Evolutionary conservation across 2,888 invertebrate species (phyloP).

Genomic region (Brachypalpus laphriformis): DNA sequence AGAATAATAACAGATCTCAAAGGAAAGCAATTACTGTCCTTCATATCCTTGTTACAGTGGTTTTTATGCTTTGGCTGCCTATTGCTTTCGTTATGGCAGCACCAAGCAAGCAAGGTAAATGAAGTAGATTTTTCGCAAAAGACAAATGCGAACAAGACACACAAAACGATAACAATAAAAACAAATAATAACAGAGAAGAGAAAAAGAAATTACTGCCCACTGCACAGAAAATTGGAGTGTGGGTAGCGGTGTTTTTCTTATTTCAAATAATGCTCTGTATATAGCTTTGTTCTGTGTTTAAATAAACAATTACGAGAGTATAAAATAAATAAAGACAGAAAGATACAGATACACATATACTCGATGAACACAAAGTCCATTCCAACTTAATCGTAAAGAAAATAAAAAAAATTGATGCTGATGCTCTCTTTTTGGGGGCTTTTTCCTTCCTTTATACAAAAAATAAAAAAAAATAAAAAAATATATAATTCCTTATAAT

Average conservation of each 20-base stretch:
- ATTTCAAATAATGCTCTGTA: constrained; percentile 10
- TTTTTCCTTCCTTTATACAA: not conserved
- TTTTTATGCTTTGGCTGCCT: constrained; percentile 24
- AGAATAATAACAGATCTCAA: constrained; percentile 22
- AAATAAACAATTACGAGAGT: constrained; percentile 63
- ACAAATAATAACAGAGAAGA: constrained; percentile 16
- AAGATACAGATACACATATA: not conserved
- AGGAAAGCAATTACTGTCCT: constrained; percentile 65
- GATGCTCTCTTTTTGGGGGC: not conserved
- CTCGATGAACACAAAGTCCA: constrained; percentile 47
- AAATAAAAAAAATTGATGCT: constrained; percentile 50
- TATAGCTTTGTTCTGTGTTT: constrained; percentile 46
- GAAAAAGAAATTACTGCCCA: constrained; percentile 46
- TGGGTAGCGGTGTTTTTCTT: constrained; percentile 7
- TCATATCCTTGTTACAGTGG: constrained; percentile 41
- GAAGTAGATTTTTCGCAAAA: constrained; percentile 34
- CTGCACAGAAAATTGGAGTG: constrained; percentile 40
- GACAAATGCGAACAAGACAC: constrained; percentile 40
- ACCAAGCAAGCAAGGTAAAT: constrained; percentile 14
- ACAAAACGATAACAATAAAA: constrained; percentile 15
- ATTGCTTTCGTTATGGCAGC: constrained; percentile 36
- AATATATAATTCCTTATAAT: not conserved
- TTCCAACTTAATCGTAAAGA: constrained; percentile 59
- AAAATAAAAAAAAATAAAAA: too few species aligned
- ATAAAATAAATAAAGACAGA: constrained; percentile 46